phyloP scores from a whole-genome alignment of 2,888 invertebrate species.

The Drosophila lutescens region DNA sequence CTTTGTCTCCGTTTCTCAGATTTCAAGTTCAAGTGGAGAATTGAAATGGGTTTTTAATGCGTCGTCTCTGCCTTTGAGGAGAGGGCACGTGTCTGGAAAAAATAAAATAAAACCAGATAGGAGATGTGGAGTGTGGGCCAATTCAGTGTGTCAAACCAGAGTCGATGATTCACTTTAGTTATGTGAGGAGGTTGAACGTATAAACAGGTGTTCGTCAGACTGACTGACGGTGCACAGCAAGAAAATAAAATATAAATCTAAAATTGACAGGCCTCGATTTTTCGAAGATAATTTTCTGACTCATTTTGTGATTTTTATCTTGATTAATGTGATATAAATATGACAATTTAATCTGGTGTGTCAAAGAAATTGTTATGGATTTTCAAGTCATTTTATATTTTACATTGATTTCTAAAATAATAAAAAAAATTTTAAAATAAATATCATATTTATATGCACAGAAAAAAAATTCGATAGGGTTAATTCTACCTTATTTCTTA shows the following conservation, averaged over 20 bases:
- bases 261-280: constrained; percentile 1
- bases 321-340: constrained; percentile 8
- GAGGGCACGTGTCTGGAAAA: constrained; percentile 57
- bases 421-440: not conserved
- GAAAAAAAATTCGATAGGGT: too few species aligned
- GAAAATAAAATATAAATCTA: constrained; percentile 10
- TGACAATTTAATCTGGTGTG: constrained; percentile 6
- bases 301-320: constrained; percentile 1
- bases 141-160: constrained; percentile 69
- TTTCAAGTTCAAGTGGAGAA: constrained; percentile 68
- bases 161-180: constrained; percentile 62
- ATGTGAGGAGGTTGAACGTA: constrained; percentile 9
- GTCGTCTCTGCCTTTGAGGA: constrained; percentile 21
- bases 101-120: constrained; percentile 1
- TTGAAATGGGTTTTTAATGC: constrained; percentile 41
- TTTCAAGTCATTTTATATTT: not conserved
- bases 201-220: constrained; percentile 21
- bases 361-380: not conserved
- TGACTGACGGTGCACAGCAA: constrained; percentile 3
- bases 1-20: constrained; percentile 15
- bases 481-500: too few species aligned
- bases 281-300: not conserved
- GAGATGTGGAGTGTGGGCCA: constrained; percentile 19
- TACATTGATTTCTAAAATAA: too few species aligned
- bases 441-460: too few species aligned